Conservation (phyloP, 2,113 vertebrate genomes). For the Ailurus styani region DNA sequence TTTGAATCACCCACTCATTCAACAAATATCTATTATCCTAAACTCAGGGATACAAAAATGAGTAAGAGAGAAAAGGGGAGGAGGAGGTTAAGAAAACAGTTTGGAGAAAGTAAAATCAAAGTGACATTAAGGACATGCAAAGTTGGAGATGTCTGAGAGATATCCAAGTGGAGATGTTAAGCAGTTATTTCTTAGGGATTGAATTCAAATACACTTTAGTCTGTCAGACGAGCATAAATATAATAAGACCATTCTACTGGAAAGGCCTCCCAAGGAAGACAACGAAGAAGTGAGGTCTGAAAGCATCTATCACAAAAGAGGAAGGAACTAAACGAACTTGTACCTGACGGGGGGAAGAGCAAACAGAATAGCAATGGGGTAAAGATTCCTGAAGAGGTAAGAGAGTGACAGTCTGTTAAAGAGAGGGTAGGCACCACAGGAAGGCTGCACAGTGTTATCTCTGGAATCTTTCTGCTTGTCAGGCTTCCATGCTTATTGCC, state of each 20-base stretch:
- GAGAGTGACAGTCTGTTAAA: accelerated
- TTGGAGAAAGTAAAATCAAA: neutral
- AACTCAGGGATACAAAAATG: neutral
- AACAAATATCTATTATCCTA: neutral
- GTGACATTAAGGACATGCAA: no score
- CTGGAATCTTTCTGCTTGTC: neutral
- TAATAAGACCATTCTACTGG: neutral
- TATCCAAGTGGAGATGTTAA: accelerated
- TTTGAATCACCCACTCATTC: neutral
- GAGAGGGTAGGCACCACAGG: accelerated
- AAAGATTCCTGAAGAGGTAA: neutral
- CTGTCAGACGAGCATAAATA: neutral
- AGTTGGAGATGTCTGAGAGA: neutral
- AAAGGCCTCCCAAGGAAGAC: neutral
- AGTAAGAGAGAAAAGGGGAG: neutral
- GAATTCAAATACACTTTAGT: neutral
- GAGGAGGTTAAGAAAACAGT: neutral
- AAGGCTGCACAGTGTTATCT: accelerated
- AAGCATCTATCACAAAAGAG: neutral
- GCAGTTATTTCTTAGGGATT: neutral
- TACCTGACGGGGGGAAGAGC: neutral
- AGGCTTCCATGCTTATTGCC: neutral
- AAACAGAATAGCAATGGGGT: accelerated
- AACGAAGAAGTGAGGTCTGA: neutral
- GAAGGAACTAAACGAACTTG: neutral